phyloP scores from a whole-genome alignment of 2,113 vertebrate genomes.

The Rhabdomys dilectus region DNA sequence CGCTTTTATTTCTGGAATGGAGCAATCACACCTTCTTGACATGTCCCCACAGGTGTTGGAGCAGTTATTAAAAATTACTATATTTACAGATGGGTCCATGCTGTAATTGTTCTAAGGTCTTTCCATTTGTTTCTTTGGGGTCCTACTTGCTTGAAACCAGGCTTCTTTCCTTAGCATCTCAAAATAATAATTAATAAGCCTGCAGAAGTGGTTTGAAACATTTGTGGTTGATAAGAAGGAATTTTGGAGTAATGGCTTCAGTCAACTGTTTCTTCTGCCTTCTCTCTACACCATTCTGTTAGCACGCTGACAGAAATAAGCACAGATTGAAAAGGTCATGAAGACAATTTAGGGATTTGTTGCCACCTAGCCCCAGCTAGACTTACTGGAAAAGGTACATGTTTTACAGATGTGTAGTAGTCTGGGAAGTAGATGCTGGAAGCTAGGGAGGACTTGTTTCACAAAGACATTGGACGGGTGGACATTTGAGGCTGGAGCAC shows the following conservation, averaged over 20 bases:
- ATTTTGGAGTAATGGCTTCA: constrained; percentile 30
- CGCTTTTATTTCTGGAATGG: background rate
- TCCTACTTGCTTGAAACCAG: background rate
- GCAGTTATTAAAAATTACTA: constrained; percentile 22
- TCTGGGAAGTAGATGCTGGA: constrained; percentile 38
- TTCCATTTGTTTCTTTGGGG: constrained; percentile 12
- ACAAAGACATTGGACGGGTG: background rate
- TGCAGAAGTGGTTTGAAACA: background rate
- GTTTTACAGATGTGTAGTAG: background rate
- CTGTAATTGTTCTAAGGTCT: background rate
- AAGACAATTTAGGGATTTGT: constrained; percentile 36
- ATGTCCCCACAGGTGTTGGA: background rate
- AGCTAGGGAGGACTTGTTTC: background rate
- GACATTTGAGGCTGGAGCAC: constrained; percentile 16
- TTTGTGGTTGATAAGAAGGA: constrained; percentile 24
- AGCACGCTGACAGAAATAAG: background rate
- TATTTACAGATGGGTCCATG: background rate
- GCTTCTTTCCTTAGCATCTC: constrained; percentile 25
- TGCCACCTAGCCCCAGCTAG: background rate
- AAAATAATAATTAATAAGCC: background rate
- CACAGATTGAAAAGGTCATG: constrained; percentile 2
- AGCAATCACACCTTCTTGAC: background rate
- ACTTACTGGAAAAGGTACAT: background rate
- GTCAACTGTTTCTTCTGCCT: background rate
- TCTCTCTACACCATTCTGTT: background rate